Conservation (phyloP, 2,888 invertebrate genomes). For the Idaea biselata region DNA sequence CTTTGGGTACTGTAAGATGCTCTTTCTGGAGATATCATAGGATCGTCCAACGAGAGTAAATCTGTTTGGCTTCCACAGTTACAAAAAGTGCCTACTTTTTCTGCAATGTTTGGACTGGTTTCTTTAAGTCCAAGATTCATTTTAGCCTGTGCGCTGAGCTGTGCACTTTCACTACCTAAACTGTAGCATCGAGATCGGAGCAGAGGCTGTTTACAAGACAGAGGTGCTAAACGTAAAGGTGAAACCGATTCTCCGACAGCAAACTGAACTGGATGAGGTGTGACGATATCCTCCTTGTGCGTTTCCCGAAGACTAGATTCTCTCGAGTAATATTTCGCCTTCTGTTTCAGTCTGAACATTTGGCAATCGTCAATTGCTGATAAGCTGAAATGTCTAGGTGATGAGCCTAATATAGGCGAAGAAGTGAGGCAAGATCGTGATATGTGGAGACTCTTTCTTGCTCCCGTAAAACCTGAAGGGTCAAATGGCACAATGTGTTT, state of each 20-base stretch:
- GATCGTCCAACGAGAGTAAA: slow-evolving; percentile 82
- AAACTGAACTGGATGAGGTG: slow-evolving; percentile 80
- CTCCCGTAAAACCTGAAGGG: slow-evolving; percentile 81
- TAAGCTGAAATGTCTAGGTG: slow-evolving; percentile 85
- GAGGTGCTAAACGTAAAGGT: slow-evolving; percentile 59
- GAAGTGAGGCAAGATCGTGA: slow-evolving; percentile 61
- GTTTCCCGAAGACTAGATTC: slow-evolving; percentile 71
- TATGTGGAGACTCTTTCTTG: slow-evolving; percentile 68
- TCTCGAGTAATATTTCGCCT: slow-evolving; percentile 66
- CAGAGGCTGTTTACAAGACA: slow-evolving; percentile 46
- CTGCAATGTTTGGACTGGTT: slow-evolving; percentile 65
- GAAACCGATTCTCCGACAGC: slow-evolving; percentile 85
- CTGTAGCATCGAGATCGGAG: slow-evolving; percentile 83
- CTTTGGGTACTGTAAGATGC: slow-evolving; percentile 72
- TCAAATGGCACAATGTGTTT: slow-evolving; percentile 89
- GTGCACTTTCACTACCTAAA: slow-evolving; percentile 78
- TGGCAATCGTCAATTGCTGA: slow-evolving; percentile 83
- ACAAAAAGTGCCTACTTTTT: slow-evolving; percentile 76
- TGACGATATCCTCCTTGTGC: slow-evolving; percentile 59
- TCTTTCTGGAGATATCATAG: slow-evolving; percentile 68
- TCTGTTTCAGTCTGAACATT: slow-evolving; percentile 69
- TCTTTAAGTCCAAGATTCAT: slow-evolving; percentile 83
- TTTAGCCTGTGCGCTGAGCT: slow-evolving; percentile 83
- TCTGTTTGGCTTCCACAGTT: slow-evolving; percentile 89
- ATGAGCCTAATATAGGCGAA: slow-evolving; percentile 76